phyloP scores from a whole-genome alignment of 1,140 invertebrate genomes.

The Achatina immaculata region DNA sequence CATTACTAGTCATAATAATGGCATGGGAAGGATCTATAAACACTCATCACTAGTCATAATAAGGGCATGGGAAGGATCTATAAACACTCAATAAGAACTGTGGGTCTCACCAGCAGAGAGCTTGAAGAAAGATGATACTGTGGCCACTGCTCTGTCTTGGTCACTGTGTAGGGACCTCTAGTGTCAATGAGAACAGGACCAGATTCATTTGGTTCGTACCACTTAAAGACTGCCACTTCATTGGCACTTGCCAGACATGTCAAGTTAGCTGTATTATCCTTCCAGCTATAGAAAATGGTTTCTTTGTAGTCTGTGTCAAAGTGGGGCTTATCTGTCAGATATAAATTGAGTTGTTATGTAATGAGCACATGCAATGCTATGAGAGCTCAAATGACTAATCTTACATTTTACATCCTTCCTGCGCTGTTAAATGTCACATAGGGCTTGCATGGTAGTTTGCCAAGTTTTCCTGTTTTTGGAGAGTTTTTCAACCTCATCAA shows the following conservation, averaged over 20 bases:
- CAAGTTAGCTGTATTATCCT: slow-evolving; percentile 22
- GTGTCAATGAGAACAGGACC: neutral
- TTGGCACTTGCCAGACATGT: slow-evolving; percentile 28
- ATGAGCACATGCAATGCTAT: neutral
- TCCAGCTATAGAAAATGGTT: slow-evolving; percentile 25
- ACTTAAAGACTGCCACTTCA: neutral
- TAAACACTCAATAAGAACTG: too few relatives aligned
- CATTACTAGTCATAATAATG: too few relatives aligned
- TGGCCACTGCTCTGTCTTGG: neutral
- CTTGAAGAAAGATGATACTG: neutral
- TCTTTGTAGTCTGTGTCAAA: slow-evolving; percentile 34
- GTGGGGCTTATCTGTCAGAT: slow-evolving; percentile 12
- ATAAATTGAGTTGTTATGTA: neutral
- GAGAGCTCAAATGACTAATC: too few relatives aligned
- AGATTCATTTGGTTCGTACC: neutral
- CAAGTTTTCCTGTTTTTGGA: too few relatives aligned
- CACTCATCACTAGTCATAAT: too few relatives aligned
- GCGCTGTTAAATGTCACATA: too few relatives aligned
- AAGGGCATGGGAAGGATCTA: too few relatives aligned
- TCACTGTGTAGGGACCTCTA: neutral
- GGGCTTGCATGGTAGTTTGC: too few relatives aligned
- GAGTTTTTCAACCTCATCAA: too few relatives aligned
- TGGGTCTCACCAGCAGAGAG: neutral
- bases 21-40: too few relatives aligned
- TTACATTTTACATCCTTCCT: too few relatives aligned